Conservation (phyloP, 2,797 vertebrate genomes). For the Parauchenoglanis punctatus region DNA sequence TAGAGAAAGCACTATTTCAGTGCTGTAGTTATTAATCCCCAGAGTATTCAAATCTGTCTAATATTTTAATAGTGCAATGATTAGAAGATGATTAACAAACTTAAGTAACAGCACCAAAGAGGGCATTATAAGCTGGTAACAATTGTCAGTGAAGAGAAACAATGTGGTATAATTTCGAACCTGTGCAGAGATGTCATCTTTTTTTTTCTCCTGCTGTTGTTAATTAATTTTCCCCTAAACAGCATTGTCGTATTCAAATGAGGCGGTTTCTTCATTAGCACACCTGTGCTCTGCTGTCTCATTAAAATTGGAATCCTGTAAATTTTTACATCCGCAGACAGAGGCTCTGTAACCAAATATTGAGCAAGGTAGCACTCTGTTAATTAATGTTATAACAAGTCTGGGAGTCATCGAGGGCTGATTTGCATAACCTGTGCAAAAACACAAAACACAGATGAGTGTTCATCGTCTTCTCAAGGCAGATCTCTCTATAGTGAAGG, state of each 20-base stretch:
- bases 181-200: slow-evolving; percentile 55
- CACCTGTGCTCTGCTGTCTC: slow-evolving; percentile 78
- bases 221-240: slow-evolving; percentile 70
- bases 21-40: slow-evolving; percentile 32
- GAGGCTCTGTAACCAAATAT: slow-evolving; percentile 78
- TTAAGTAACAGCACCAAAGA: slow-evolving; percentile 53
- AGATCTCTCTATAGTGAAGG: slow-evolving; percentile 43
- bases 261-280: slow-evolving; percentile 72
- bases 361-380: slow-evolving; percentile 79
- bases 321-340: slow-evolving; percentile 77
- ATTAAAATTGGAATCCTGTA: slow-evolving; percentile 78
- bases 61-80: slow-evolving; percentile 40
- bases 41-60: slow-evolving; percentile 39
- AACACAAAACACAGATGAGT: slow-evolving; percentile 55
- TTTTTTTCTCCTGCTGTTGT: slow-evolving; percentile 49
- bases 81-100: slow-evolving; percentile 52
- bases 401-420: slow-evolving; percentile 58
- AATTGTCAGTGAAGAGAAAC: slow-evolving; percentile 47
- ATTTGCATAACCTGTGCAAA: slow-evolving; percentile 73
- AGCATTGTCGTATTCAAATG: slow-evolving; percentile 72
- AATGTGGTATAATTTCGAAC: slow-evolving; percentile 57
- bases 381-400: slow-evolving; percentile 80
- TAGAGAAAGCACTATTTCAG: slow-evolving; percentile 16
- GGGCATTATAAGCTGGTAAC: slow-evolving; percentile 34
- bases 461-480: slow-evolving; percentile 40